Percentiles rank a stretch among this genome's conserved stretches.
Evolutionary conservation across 2,113 vertebrate species (phyloP).

Genomic region (Heterochromis multidens): DNA sequence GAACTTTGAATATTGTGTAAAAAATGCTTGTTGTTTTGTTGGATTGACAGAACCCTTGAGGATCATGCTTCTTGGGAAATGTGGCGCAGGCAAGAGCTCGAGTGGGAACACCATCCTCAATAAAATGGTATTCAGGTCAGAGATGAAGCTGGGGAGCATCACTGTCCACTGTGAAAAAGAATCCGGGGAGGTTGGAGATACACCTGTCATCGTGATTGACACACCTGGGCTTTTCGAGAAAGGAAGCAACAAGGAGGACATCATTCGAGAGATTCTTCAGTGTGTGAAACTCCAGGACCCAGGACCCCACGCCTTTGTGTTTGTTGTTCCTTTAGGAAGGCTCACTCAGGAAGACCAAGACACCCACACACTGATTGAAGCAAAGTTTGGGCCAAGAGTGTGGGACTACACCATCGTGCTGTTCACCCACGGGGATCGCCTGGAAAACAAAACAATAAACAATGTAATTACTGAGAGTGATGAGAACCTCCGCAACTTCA

Average conservation of each 20-base stretch:
- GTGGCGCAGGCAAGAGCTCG: conserved; percentile 62
- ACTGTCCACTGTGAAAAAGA: conserved; percentile 45
- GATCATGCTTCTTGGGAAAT: conserved; percentile 65
- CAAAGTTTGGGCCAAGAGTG: conserved; percentile 49
- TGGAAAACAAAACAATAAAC: conserved; percentile 47
- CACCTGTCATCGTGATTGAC: conserved; percentile 46
- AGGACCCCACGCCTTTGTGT: conserved; percentile 54
- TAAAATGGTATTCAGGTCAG: conserved; percentile 19
- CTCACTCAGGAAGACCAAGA: conserved; percentile 60
- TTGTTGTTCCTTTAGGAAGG: conserved; percentile 42
- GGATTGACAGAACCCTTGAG: conserved; percentile 34
- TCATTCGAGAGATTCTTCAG: conserved; percentile 46
- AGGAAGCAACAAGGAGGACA: not conserved
- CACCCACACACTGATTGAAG: conserved; percentile 50
- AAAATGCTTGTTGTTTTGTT: not conserved
- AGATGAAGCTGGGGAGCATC: conserved; percentile 55
- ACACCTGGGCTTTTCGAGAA: conserved; percentile 57
- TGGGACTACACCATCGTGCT: conserved; percentile 66
- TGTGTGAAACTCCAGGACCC: conserved; percentile 33
- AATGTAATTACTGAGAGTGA: conserved; percentile 19
- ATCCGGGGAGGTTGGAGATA: not conserved
- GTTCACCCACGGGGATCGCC: conserved; percentile 58
- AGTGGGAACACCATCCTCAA: conserved; percentile 66
- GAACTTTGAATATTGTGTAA: not conserved
- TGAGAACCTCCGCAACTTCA: conserved; percentile 39